phyloP scores from a whole-genome alignment of 2,888 invertebrate genomes.

The Myathropa florea region DNA sequence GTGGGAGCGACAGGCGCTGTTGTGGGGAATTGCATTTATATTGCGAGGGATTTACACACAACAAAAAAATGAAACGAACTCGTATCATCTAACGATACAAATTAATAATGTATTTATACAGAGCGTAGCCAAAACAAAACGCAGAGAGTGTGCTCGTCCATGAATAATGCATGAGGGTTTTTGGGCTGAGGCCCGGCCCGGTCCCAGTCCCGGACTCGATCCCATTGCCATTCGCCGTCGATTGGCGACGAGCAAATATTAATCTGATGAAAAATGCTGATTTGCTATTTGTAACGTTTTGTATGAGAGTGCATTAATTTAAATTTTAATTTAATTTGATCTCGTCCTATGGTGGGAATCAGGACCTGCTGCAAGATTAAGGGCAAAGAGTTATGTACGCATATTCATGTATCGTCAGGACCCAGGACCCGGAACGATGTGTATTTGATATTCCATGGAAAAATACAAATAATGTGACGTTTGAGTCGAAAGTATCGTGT shows the following conservation, averaged over 20 bases:
- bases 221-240: constrained; percentile 6
- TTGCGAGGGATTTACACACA: constrained; percentile 64
- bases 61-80: constrained; percentile 37
- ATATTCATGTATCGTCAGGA: background rate
- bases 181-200: constrained; percentile 23
- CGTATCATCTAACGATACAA: constrained; percentile 70
- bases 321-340: constrained; percentile 70
- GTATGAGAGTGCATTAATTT: constrained; percentile 53
- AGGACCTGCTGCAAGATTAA: background rate
- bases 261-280: constrained; percentile 64
- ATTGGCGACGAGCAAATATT: constrained; percentile 57
- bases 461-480: background rate
- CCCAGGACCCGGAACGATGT: background rate
- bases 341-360: constrained; percentile 46
- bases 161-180: constrained; percentile 68
- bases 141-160: constrained; percentile 51
- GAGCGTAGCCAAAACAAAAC: constrained; percentile 66
- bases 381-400: background rate
- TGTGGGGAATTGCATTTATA: constrained; percentile 68
- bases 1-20: constrained; percentile 31
- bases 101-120: constrained; percentile 71
- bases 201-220: background rate
- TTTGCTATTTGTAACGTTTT: constrained; percentile 40
- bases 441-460: background rate
- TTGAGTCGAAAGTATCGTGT: background rate